Evolutionary conservation across 2,888 invertebrate species (phyloP), one percentile per base, ranked within the genome.

Genomic region (Syrista parreyssii): DNA sequence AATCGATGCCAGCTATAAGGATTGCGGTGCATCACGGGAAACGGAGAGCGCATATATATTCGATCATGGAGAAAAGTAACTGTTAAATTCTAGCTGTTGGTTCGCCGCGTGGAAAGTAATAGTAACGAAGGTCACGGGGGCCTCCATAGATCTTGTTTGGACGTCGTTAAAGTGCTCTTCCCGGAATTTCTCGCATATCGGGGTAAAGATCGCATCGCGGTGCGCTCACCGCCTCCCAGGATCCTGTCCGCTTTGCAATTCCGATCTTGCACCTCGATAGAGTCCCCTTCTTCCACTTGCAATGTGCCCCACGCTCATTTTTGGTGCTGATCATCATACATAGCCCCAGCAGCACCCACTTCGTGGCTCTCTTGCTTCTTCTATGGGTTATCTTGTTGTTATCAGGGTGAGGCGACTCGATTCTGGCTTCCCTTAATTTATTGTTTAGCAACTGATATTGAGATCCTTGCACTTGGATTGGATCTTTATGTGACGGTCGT

Each of bases 141-240:
- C 82, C 86, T 87, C 86, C 87, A 88, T 89, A 90, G 89, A 90
- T 90, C 88, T 90, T 88, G 89, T 90, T 89, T 90, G 88, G 87
- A 89, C 89, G 90, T 90, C 90, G 90, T 90, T 90, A 90, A 89
- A 89, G 89, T 88, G 87, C 85, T 88, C 87, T 91, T 90, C 90
- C 87, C 88, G 89, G 90, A 90, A 91, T 90, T 88, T 88, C 87
- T 87, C 84, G 83, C 86, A 85, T 88, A 89, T 89, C 89, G 88
- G 86, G 85, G 86, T 86, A 86, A 87, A 88, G 89, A 90, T 90
- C 89, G 85, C 82, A 86, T 85, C 86, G 84, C 82, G 77, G 79
- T 79, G 78, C 76, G 35, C 73, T 76, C 82, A 81, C 82, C 76
- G 84, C 83, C 87, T 86, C 86, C 84, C 84, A 85, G 88, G 86